Evolutionary conservation across 2,888 invertebrate species (phyloP).

Genomic region (Drosophila nr. medialis): DNA sequence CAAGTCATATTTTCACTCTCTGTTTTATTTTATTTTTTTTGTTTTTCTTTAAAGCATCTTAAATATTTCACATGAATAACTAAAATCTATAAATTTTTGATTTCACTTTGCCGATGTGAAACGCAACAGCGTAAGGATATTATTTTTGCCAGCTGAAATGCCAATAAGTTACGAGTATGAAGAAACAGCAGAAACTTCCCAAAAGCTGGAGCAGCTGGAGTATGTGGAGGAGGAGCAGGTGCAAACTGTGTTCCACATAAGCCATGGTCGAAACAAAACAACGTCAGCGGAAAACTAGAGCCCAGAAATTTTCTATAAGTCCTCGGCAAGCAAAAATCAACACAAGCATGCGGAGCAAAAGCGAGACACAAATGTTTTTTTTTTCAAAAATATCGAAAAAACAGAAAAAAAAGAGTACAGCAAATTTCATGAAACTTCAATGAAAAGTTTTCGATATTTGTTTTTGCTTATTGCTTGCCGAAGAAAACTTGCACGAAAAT

Average conservation of each 20-base stretch:
- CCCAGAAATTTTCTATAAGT: conserved; percentile 54
- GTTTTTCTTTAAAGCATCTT: conserved; percentile 66
- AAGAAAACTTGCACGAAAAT: conserved; percentile 60
- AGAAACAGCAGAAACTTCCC: conserved; percentile 28
- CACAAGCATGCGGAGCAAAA: neutral
- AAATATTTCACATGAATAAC: conserved; percentile 78
- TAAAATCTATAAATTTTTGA: conserved; percentile 78
- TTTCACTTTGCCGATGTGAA: conserved; percentile 62
- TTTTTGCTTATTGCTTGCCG: conserved; percentile 20
- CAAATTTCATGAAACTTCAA: conserved; percentile 72
- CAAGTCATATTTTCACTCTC: conserved; percentile 43
- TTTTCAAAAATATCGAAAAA: neutral
- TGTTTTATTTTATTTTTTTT: conserved; percentile 13
- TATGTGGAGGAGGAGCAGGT: neutral
- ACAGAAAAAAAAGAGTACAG: conserved; percentile 30
- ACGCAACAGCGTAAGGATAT: conserved; percentile 51
- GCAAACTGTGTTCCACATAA: conserved; percentile 11
- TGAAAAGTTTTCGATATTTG: conserved; percentile 51
- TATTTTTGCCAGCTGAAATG: conserved; percentile 56
- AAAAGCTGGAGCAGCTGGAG: neutral
- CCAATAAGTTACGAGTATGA: conserved; percentile 63
- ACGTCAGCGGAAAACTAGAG: conserved; percentile 43
- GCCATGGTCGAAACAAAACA: conserved; percentile 50
- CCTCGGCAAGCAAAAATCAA: conserved; percentile 47
- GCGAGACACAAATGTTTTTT: neutral